Percentiles rank a stretch among this genome's conserved stretches.
Conservation (phyloP, 2,888 invertebrate species). For the Anthoptus insignis region DNA sequence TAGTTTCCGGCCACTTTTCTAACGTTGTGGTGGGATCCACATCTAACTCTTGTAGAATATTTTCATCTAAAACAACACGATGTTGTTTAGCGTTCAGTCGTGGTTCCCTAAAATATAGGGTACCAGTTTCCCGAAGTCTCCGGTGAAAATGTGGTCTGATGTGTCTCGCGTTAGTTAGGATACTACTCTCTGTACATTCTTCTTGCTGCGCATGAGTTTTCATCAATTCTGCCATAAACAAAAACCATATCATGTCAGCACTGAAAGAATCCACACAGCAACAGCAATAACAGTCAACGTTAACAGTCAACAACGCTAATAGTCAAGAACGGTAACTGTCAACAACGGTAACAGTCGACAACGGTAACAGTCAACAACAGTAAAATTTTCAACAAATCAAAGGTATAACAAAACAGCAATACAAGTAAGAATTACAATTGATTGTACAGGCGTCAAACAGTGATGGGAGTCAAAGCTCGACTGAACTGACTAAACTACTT, state of each 20-base stretch:
- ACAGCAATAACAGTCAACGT: not conserved
- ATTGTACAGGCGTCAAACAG: too few species aligned
- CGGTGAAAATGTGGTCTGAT: conserved; percentile 2
- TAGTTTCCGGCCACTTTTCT: conserved; percentile 27
- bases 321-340: too few species aligned
- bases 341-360: too few species aligned
- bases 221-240: not conserved
- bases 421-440: too few species aligned
- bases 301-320: not conserved
- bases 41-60: conserved; percentile 8
- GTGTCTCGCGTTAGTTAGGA: not conserved
- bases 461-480: too few species aligned
- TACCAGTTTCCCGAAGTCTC: not conserved
- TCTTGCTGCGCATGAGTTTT: not conserved
- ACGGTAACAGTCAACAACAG: too few species aligned
- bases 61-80: conserved; percentile 2
- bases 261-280: too few species aligned
- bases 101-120: conserved; percentile 5
- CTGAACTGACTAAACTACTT: too few species aligned
- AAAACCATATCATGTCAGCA: conserved; percentile 5
- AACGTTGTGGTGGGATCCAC: conserved; percentile 26
- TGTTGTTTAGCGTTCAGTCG: not conserved
- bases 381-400: too few species aligned
- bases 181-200: not conserved
- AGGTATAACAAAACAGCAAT: too few species aligned